Percentiles rank a stretch among this genome's conserved stretches.
These are phyloP conservation scores for Sesamia inferens DNA, from an alignment of 2,888 invertebrate species.

Conservation along the genomic window DNA sequence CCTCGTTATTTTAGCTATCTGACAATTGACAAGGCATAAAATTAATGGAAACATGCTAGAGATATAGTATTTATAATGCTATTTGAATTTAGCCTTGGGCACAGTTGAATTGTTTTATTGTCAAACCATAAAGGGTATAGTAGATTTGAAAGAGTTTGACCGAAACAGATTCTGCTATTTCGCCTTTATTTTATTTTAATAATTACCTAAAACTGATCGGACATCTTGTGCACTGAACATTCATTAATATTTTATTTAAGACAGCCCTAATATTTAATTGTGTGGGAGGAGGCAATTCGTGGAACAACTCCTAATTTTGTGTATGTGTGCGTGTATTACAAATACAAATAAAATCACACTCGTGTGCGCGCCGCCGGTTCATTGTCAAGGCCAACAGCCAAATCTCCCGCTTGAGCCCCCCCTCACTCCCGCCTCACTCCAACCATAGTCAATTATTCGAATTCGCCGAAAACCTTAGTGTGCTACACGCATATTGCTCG, in stretches of 20 bases:
- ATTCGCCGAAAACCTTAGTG: constrained; percentile 79
- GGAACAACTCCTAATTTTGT: constrained; percentile 79
- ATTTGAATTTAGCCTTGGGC: constrained; percentile 3
- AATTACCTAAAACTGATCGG: constrained; percentile 41
- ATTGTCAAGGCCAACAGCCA: constrained; percentile 90
- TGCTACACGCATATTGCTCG: constrained; percentile 74
- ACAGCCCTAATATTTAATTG: constrained; percentile 82
- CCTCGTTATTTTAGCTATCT: not conserved
- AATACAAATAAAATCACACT: constrained; percentile 73
- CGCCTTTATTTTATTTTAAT: constrained; percentile 30
- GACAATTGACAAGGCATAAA: constrained; percentile 7
- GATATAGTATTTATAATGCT: not conserved
- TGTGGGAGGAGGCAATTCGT: constrained; percentile 87
- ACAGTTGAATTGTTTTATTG: not conserved
- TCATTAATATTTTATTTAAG: constrained; percentile 59
- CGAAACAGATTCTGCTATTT: constrained; percentile 19
- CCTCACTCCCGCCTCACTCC: constrained; percentile 77
- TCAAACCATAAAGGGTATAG: not conserved
- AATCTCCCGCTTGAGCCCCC: constrained; percentile 86
- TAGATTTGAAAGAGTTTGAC: not conserved
- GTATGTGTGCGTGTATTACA: constrained; percentile 79
- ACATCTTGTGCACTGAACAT: constrained; percentile 45
- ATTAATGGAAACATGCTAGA: constrained; percentile 1
- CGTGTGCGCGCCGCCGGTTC: constrained; percentile 88
- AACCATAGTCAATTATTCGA: constrained; percentile 81